Base-by-base conservation (phyloP, 1,140 invertebrate genomes). In the Thrips palmi region DNA sequence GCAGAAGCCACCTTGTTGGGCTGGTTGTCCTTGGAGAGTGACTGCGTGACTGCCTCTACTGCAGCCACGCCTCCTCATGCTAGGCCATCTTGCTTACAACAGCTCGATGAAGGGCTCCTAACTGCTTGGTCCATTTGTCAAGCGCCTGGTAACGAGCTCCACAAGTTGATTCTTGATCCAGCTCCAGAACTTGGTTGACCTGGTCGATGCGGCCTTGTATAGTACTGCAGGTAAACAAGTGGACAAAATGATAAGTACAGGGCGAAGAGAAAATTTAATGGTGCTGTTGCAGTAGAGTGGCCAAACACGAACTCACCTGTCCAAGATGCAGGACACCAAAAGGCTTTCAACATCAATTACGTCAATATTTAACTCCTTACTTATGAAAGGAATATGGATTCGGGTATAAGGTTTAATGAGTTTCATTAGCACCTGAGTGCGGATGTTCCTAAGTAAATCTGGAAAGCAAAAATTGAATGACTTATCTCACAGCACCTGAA, bases 341-440 rank as follows among this genome's bases (percentile, higher is more conserved):
- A 99, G 64, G 61, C 82, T 92, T 63, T 97, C 92, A 19, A 99
- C 93, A 63, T 99, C 96, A 41, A 71, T 70, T 29, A 80, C 81
- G 56, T 94, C 87, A 52, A 99, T 97, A 54, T 97, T 97, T 18
- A 99, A 61, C 59, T 97, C 88, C 61, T 85, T 87, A 3, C 93
- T 94, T 54, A 99, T 94, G 52, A 97, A 97, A 10, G 89, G 86
- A 54, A 99, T 93, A 52, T 93, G 85, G 52, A 99, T 97, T 50
- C 91, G 74, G 23, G 92, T 97, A 56, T 99, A 99, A 6, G 96
- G 96, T 47, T 86, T 88, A 42, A 99, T 97, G 31, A 98, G 61
- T 59, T 97, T 94, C 33, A 98, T 93, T 19, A 99, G 64, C 39
- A 98, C 92, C 61, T 78, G 33, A n/a, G 92, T 98, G 42, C 94